Evolutionary conservation across 2,888 invertebrate species (phyloP).

Genomic region (Liposcelis brunnea): DNA sequence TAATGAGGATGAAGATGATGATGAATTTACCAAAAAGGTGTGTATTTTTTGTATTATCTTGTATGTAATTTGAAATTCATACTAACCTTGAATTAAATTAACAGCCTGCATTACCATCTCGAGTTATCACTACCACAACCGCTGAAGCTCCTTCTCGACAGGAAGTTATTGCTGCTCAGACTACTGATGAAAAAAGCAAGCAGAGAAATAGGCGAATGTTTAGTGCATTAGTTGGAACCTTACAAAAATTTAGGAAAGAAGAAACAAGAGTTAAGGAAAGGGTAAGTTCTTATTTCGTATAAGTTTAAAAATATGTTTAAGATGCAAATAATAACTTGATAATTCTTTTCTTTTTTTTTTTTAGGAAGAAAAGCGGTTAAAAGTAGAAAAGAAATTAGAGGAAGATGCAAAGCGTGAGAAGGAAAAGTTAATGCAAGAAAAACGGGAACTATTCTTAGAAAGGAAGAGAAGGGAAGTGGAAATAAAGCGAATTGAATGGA

Average conservation of each 20-base stretch:
- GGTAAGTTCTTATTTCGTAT: slow-evolving; percentile 29
- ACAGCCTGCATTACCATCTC: slow-evolving; percentile 52
- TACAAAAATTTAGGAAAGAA: slow-evolving; percentile 90
- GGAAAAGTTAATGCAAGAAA: slow-evolving; percentile 65
- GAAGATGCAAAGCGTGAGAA: slow-evolving; percentile 76
- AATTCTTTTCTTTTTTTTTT: slow-evolving; percentile 13
- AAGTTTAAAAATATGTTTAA: slow-evolving; percentile 9
- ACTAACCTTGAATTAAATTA: no score
- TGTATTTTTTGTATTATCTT: no score
- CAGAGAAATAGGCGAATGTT: slow-evolving; percentile 89
- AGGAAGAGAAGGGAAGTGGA: slow-evolving; percentile 76
- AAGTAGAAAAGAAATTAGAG: slow-evolving; percentile 86
- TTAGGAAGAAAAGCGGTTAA: slow-evolving; percentile 64
- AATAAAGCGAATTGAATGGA: slow-evolving; percentile 74
- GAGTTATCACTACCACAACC: slow-evolving; percentile 50
- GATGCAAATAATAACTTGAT: slow-evolving; percentile 13
- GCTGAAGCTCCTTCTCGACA: slow-evolving; percentile 72
- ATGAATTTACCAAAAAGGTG: no score
- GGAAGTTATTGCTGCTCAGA: slow-evolving; percentile 65
- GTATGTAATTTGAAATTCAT: no score
- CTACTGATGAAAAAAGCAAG: slow-evolving; percentile 55
- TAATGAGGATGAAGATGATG: no score
- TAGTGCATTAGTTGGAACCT: slow-evolving; percentile 82
- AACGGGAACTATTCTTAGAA: slow-evolving; percentile 68
- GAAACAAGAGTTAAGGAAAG: slow-evolving; percentile 77